phyloP scores from a whole-genome alignment of 2,113 vertebrate species.

The Muntiacus reevesi region DNA sequence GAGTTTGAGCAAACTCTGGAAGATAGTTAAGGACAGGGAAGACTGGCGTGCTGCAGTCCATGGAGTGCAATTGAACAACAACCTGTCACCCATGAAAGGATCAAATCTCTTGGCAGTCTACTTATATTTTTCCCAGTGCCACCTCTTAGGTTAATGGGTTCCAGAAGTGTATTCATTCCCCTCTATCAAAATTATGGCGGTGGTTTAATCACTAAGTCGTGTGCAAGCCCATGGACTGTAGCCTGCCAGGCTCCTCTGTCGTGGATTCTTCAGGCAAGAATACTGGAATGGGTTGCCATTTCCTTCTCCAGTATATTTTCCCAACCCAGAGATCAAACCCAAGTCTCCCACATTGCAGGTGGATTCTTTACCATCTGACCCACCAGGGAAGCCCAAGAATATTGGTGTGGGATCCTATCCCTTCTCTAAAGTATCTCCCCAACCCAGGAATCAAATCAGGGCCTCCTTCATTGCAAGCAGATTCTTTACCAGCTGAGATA shows the following conservation, averaged over 20 bases:
- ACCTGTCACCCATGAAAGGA: not conserved
- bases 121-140: not conserved
- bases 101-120: not conserved
- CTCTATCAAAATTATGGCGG: not conserved
- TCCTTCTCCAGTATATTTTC: not conserved
- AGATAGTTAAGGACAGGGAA: not conserved
- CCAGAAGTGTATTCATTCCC: not conserved
- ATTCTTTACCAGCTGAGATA: not conserved
- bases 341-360: not conserved
- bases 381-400: not conserved
- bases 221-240: not conserved
- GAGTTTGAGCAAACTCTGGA: not conserved
- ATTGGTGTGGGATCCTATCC: not conserved
- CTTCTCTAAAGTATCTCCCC: not conserved
- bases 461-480: not conserved
- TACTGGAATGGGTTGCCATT: not conserved
- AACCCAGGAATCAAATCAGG: not conserved
- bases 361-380: not conserved
- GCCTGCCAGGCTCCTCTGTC: not conserved
- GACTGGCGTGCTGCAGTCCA: not conserved
- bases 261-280: not conserved
- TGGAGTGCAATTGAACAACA: not conserved
- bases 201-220: not conserved
- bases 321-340: not conserved
- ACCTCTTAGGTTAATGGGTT: constrained; percentile 22